Percentiles rank a stretch among this genome's conserved stretches.
Conservation (phyloP, 1,140 invertebrate species). For the Polyergus mexicanus region DNA sequence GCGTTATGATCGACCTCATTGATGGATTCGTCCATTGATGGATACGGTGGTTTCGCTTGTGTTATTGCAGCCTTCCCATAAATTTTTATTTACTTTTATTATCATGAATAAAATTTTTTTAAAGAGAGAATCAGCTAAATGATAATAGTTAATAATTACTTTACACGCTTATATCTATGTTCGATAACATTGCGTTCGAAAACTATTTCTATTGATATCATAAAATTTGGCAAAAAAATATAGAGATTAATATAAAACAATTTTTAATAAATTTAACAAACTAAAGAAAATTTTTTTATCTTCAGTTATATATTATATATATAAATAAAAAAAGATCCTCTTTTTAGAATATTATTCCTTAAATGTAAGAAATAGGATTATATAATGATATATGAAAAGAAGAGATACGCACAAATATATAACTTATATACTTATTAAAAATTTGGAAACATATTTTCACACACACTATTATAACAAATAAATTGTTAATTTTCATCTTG, state of each 20-base stretch:
- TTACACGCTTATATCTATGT: neutral
- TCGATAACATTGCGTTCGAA: neutral
- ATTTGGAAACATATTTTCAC: constrained; percentile 7
- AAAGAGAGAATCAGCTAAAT: neutral
- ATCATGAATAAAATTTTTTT: neutral
- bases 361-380: neutral
- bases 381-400: neutral
- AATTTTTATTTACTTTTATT: constrained; percentile 30
- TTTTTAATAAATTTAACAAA: too few species aligned
- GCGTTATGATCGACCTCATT: constrained; percentile 68
- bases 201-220: neutral
- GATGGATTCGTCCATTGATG: constrained; percentile 3
- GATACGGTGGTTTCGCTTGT: constrained; percentile 22
- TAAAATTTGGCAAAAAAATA: neutral
- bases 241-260: neutral
- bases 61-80: constrained; percentile 7
- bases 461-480: neutral
- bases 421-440: neutral
- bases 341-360: neutral
- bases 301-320: too few species aligned
- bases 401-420: neutral
- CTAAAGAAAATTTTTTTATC: too few species aligned
- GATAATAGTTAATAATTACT: neutral
- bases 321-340: too few species aligned
- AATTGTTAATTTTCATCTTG: neutral